These are phyloP conservation scores for Drosophila baimaii DNA, from an alignment of 1,140 invertebrate species.

Conservation along the genomic window DNA sequence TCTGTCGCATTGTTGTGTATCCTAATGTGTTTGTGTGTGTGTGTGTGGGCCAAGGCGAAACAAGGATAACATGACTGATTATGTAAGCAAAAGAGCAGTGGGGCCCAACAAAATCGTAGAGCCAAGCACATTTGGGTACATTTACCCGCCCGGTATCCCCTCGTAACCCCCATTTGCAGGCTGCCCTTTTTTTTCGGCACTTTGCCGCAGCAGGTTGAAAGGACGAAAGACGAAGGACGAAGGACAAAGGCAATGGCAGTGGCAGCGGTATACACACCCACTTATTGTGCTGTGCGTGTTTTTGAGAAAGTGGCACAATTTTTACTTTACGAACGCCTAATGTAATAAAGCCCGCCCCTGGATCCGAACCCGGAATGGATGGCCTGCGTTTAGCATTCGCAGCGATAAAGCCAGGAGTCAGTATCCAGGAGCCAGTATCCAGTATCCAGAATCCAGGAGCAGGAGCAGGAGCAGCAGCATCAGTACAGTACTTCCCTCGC, in stretches of 20 bases:
- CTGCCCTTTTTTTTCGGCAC: slow-evolving; percentile 69
- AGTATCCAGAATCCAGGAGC: slow-evolving; percentile 11
- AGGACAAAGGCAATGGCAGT: slow-evolving; percentile 6
- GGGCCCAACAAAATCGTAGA: slow-evolving; percentile 46
- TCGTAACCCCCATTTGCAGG: slow-evolving; percentile 48
- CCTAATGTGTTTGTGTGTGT: slow-evolving; percentile 22
- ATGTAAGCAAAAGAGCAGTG: slow-evolving; percentile 71
- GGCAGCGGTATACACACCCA: slow-evolving; percentile 40
- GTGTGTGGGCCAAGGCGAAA: slow-evolving; percentile 50
- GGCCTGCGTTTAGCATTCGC: slow-evolving; percentile 79
- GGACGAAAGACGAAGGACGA: slow-evolving; percentile 32
- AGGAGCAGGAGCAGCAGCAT: slow-evolving; percentile 42
- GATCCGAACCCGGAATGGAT: slow-evolving; percentile 60
- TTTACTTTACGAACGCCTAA: slow-evolving; percentile 82
- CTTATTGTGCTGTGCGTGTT: slow-evolving; percentile 79
- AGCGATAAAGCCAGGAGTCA: slow-evolving; percentile 59
- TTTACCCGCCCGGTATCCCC: slow-evolving; percentile 5
- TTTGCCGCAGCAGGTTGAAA: slow-evolving; percentile 79
- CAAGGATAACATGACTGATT: slow-evolving; percentile 84
- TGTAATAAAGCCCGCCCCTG: slow-evolving; percentile 78
- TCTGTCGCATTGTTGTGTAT: slow-evolving; percentile 30
- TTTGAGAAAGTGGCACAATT: slow-evolving; percentile 83
- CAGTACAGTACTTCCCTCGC: slow-evolving; percentile 17
- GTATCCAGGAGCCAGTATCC: not conserved
- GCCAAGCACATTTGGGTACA: slow-evolving; percentile 55